A percentile compares a stretch with the other conserved stretches of the same genome.
Conservation (phyloP, 2,797 vertebrate genomes). For the Brachymystax lenok region DNA sequence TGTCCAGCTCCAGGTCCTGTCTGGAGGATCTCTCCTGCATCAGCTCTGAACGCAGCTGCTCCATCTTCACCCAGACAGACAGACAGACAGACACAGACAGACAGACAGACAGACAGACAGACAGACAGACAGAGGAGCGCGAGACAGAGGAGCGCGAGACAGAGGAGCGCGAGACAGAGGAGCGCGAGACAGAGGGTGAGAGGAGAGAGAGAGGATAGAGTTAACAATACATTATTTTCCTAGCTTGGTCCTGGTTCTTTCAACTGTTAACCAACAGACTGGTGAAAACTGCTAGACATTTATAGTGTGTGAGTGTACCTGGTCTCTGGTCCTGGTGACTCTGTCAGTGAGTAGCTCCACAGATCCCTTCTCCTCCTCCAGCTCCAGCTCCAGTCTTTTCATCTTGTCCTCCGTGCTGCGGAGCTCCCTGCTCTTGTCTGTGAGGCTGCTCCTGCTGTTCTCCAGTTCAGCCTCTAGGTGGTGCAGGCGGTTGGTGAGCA, state of each 20-base stretch:
- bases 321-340: conserved; percentile 86
- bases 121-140: too few species aligned
- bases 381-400: conserved; percentile 84
- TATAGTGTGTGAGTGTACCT: conserved; percentile 65
- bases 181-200: too few species aligned
- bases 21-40: conserved; percentile 90
- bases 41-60: conserved; percentile 90
- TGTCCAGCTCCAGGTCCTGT: conserved; percentile 95
- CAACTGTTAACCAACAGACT: not conserved
- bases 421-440: conserved; percentile 81
- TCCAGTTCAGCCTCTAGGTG: conserved; percentile 86
- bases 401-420: conserved; percentile 85
- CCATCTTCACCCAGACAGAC: conserved; percentile 70
- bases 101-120: too few species aligned
- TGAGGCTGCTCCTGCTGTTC: conserved; percentile 75
- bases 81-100: too few species aligned
- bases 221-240: not conserved
- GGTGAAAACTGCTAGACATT: not conserved
- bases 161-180: too few species aligned
- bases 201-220: too few species aligned
- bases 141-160: too few species aligned
- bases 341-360: conserved; percentile 89
- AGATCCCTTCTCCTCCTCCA: conserved; percentile 87
- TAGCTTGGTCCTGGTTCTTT: not conserved
- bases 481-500: conserved; percentile 85